These are phyloP conservation scores for Eremobia ochroleuca DNA, from an alignment of 2,888 invertebrate species.

Conservation along the genomic window DNA sequence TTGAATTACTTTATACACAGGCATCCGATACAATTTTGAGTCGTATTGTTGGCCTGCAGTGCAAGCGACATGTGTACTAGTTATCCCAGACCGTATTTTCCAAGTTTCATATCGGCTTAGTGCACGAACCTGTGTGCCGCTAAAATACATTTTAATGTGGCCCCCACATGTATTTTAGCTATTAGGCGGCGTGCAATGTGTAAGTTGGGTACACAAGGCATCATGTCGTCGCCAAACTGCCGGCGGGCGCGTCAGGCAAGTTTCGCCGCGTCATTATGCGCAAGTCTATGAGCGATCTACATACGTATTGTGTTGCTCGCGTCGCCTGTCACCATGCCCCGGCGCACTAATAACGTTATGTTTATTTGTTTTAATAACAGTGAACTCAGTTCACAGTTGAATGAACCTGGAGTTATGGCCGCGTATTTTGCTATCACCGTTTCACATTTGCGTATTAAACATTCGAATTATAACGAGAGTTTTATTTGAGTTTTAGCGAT, in stretches of 20 bases:
- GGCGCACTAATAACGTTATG: slow-evolving; percentile 38
- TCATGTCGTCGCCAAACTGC: slow-evolving; percentile 38
- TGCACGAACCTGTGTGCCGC: slow-evolving; percentile 22
- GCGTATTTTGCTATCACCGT: slow-evolving; percentile 30
- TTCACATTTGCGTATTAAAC: slow-evolving; percentile 39
- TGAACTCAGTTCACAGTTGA: slow-evolving; percentile 46
- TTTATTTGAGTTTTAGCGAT: slow-evolving; percentile 48
- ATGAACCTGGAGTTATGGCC: slow-evolving; percentile 42
- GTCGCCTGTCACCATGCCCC: slow-evolving; percentile 15
- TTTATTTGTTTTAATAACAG: slow-evolving; percentile 65
- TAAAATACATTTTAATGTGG: too few relatives aligned
- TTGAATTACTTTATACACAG: slow-evolving; percentile 8
- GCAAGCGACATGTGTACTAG: slow-evolving; percentile 31
- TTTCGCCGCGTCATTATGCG: slow-evolving; percentile 47
- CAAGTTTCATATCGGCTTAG: slow-evolving; percentile 30
- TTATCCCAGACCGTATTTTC: slow-evolving; percentile 28
- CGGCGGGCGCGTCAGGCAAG: slow-evolving; percentile 40
- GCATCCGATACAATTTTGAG: slow-evolving; percentile 35
- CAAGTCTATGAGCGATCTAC: too few relatives aligned
- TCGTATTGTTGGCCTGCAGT: slow-evolving; percentile 36
- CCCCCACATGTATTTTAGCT: slow-evolving; percentile 41
- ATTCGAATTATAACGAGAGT: slow-evolving; percentile 42
- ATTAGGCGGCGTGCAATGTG: slow-evolving; percentile 40
- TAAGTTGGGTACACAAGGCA: slow-evolving; percentile 40
- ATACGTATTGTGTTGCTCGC: slow-evolving; percentile 10